Conservation (phyloP, 2,113 vertebrate genomes). For the Hyaena hyaena region DNA sequence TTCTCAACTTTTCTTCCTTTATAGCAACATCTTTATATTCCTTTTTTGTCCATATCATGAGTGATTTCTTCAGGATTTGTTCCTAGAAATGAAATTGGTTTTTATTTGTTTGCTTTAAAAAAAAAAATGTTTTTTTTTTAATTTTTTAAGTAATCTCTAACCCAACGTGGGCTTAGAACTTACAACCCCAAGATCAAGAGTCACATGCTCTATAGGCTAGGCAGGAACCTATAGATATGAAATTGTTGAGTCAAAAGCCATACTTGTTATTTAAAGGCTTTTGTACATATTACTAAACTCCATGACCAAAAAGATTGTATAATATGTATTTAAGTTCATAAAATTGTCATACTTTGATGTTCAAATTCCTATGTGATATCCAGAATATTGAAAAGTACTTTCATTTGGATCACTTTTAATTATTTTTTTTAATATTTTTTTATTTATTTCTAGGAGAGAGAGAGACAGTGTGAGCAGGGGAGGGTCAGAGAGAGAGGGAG, state of each 20-base stretch:
- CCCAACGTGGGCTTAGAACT: no score
- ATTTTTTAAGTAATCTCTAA: no score
- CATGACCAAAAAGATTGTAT: background rate
- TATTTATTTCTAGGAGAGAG: no score
- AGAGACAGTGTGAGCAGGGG: no score
- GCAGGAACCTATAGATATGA: background rate
- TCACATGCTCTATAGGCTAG: no score
- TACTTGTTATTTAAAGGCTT: background rate
- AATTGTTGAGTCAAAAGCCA: constrained; percentile 7
- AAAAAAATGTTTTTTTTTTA: no score
- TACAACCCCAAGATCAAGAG: no score
- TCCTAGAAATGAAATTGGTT: constrained; percentile 7
- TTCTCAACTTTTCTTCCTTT: no score
- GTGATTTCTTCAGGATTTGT: constrained; percentile 8
- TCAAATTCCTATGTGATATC: background rate
- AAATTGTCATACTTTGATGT: background rate
- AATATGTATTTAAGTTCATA: constrained; percentile 23
- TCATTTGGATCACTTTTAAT: background rate
- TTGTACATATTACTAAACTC: background rate
- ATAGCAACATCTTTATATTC: no score
- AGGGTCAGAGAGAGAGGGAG: no score
- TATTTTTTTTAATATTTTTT: no score
- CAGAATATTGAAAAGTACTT: constrained; percentile 18
- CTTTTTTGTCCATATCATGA: background rate
- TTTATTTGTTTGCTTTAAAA: no score